Evolutionary conservation across 2,113 vertebrate genomes (phyloP).

Genomic region (Stomatorhinus ivindoensis): DNA sequence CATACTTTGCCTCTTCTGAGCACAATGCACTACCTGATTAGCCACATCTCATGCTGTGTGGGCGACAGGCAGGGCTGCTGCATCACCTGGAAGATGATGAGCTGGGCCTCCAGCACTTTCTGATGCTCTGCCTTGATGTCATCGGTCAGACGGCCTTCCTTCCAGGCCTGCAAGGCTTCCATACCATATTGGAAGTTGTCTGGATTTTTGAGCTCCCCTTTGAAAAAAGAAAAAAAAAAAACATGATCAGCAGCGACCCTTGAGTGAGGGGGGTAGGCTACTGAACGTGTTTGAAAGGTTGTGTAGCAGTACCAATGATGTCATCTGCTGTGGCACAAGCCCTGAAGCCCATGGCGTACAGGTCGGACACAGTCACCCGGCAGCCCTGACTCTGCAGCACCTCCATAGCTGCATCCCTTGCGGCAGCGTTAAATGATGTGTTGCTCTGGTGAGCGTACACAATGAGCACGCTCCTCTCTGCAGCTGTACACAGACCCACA

Average conservation of each 20-base stretch:
- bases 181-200: slow-evolving; percentile 54
- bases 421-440: slow-evolving; percentile 67
- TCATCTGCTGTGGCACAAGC: slow-evolving; percentile 59
- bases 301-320: slow-evolving; percentile 48
- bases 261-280: not conserved
- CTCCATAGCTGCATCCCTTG: slow-evolving; percentile 57
- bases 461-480: slow-evolving; percentile 54
- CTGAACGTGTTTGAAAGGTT: not conserved
- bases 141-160: slow-evolving; percentile 52
- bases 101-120: slow-evolving; percentile 62
- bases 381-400: slow-evolving; percentile 51
- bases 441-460: slow-evolving; percentile 64
- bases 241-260: not conserved
- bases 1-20: not conserved
- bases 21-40: not conserved
- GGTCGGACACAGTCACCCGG: slow-evolving; percentile 61
- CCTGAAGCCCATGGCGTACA: slow-evolving; percentile 68
- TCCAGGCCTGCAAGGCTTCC: slow-evolving; percentile 55
- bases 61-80: not conserved
- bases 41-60: not conserved
- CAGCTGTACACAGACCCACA: not conserved
- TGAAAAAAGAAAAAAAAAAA: not conserved
- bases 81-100: slow-evolving; percentile 70
- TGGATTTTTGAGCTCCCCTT: slow-evolving; percentile 52
- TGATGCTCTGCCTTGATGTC: slow-evolving; percentile 65